Evolutionary conservation across 2,113 vertebrate genomes (phyloP), one percentile per base, ranked within the genome.

Genomic region (Tragelaphus buxtoni): DNA sequence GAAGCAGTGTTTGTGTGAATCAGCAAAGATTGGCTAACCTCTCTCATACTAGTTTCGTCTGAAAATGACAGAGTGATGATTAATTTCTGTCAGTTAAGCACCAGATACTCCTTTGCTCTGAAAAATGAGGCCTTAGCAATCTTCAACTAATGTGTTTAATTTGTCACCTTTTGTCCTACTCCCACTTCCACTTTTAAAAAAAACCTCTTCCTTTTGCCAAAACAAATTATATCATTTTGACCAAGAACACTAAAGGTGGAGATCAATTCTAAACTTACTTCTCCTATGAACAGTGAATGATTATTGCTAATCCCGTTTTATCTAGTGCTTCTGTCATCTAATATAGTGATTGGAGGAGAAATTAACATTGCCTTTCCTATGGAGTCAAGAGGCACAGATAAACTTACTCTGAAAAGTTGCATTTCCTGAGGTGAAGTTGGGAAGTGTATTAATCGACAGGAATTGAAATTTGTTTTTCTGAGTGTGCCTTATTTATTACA

Each of bases 121-220:
- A 96, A 91, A 89, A 94, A 47, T 83, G n/a, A 92, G 90, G 84
- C 22, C 26, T 30, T 84, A 69, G 45, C 79, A 94, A 69, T 69
- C 69, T 86, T 94, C 81, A 90, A 12, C 45, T 88, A 69, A 81
- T 55, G 3, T 76, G 61, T 89, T 88, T 93, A 76, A 63, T 90
- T 87, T 93, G 90, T 94, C n/a, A 81, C 92, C 80, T 90, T 86
- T 96, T 85, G 32, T 92, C 61, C 49, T 35, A 79, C 8, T 91
- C 55, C 55, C 20, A 60, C 30, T 60, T 60, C 42, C 5, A 60
- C 35, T 45, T 92, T 95, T 77, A 30, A 39, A 86, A 39, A 86
- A 96, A 80, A 53, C 22, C 30, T 82, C 30, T 80, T 35, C 17
- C 39, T 76, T 95, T 84, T 90, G 14, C 86, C 18, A 7, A 76